Evolutionary conservation across 2,888 invertebrate genomes (phyloP), one percentile per base, ranked within the genome.

Genomic region (Drosophila falleni): DNA sequence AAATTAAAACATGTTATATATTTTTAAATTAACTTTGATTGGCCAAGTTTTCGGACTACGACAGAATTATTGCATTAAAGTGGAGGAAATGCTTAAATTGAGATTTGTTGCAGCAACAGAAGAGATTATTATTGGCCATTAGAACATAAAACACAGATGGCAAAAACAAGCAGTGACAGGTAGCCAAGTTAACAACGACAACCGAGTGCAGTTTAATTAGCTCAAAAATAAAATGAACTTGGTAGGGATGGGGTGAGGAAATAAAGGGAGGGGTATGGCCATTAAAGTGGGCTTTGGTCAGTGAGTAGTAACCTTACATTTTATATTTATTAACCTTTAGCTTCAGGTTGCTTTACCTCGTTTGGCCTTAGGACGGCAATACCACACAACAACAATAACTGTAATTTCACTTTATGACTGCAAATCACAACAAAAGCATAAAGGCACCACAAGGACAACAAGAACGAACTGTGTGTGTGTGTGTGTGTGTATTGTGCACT

Each of bases 401-500:
- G 88, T 86, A 88, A 90, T 89, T 90, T 85, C 85, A 81, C 89
- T 88, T 90, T 90, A 90, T 90, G 89, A 81, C 83, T 78, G 89
- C 86, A 87, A 89, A 87, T 87, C 86, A 87, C 86, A 87, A 88
- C 89, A 74, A 86, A 80, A 78, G 70, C 86, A 86, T 89, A 87
- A 87, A 86, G 83, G 72, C 81, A 80, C 51, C 56, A 67, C 50
- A 41, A 58, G 74, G 84, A 69, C 74, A 80, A 72, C 65, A 54
- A 63, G 61, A 41, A 71, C 64, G 49, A 64, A 65, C 42, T 63
- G 60, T 56, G 66, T n/a, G n/a, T n/a, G n/a, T n/a, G n/a, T 46
- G 39, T 70, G 44, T 51, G 55, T 50, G 49, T 46, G 42, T 46
- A 37, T 50, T 77, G 75, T 79, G 78, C 69, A 74, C 58, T 62